phyloP scores from a whole-genome alignment of 2,888 invertebrate species.

The Tromatobia lineatoria region DNA sequence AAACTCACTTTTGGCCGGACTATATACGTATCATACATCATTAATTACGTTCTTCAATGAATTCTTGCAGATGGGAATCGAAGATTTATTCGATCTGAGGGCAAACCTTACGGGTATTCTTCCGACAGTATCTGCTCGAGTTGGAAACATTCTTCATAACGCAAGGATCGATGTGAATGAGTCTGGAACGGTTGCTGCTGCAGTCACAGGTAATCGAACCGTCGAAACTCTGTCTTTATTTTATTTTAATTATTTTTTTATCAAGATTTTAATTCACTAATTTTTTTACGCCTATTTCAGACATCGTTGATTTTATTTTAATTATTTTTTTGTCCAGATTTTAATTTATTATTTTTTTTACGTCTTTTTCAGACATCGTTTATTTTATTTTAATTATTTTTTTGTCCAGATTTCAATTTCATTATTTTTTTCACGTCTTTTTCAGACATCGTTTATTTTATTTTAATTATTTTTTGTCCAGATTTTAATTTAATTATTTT shows the following conservation, averaged over 20 bases:
- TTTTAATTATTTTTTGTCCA: no score
- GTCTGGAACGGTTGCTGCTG: conserved; percentile 89
- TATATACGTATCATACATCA: no score
- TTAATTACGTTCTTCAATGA: neutral
- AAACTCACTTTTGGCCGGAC: no score
- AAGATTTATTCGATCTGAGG: conserved; percentile 86
- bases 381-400: no score
- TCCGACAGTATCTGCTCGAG: conserved; percentile 82
- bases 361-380: conserved; percentile 79
- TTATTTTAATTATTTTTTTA: no score
- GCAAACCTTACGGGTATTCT: conserved; percentile 88
- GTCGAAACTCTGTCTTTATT: neutral
- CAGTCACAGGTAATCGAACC: conserved; percentile 86
- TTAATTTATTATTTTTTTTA: conserved; percentile 1
- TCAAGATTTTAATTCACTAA: neutral
- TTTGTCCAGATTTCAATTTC: neutral
- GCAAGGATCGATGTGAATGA: conserved; percentile 89
- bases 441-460: conserved; percentile 83
- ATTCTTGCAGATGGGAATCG: conserved; percentile 87
- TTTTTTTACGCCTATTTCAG: conserved; percentile 3
- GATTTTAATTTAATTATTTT: neutral
- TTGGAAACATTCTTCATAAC: conserved; percentile 88
- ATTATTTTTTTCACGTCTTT: conserved; percentile 1
- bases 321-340: neutral
- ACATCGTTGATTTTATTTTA: no score